A percentile compares a stretch with the other conserved stretches of the same genome.
phyloP scores from a whole-genome alignment of 2,888 invertebrate species.

The Apamea monoglypha region DNA sequence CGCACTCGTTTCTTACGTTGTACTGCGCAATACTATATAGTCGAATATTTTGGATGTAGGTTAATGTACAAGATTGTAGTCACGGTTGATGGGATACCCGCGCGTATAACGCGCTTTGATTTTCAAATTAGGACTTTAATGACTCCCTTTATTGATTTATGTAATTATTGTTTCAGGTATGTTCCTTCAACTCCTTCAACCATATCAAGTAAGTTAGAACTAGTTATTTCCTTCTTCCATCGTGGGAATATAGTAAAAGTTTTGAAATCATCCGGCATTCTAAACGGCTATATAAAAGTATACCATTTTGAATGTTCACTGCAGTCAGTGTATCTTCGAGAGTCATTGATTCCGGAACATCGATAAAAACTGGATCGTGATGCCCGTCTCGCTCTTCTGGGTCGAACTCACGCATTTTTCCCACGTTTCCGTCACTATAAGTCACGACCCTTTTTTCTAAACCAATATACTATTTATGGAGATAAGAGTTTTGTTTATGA shows the following conservation, averaged over 20 bases:
- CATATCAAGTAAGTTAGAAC: slow-evolving; percentile 59
- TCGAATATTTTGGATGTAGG: slow-evolving; percentile 81
- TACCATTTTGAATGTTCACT: slow-evolving; percentile 47
- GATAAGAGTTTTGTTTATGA: slow-evolving; percentile 63
- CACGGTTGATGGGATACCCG: slow-evolving; percentile 68
- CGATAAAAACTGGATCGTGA: slow-evolving; percentile 82
- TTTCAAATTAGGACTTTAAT: slow-evolving; percentile 62
- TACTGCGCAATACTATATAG: slow-evolving; percentile 81
- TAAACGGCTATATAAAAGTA: slow-evolving; percentile 42
- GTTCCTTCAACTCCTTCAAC: slow-evolving; percentile 58
- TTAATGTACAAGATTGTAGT: slow-evolving; percentile 83
- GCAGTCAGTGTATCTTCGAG: slow-evolving; percentile 49
- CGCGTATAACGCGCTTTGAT: slow-evolving; percentile 43
- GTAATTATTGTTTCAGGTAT: slow-evolving; percentile 78
- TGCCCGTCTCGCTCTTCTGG: slow-evolving; percentile 66
- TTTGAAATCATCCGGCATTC: slow-evolving; percentile 44
- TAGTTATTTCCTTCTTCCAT: slow-evolving; percentile 11
- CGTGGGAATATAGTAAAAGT: slow-evolving; percentile 58
- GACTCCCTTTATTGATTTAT: slow-evolving; percentile 66
- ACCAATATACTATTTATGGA: slow-evolving; percentile 59
- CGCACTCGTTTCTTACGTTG: slow-evolving; percentile 81
- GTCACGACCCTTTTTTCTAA: slow-evolving; percentile 75
- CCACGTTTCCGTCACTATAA: slow-evolving; percentile 79
- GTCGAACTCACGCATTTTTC: slow-evolving; percentile 79
- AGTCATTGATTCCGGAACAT: slow-evolving; percentile 69